phyloP scores from a whole-genome alignment of 1,140 invertebrate species.

The Danaus plexippus region DNA sequence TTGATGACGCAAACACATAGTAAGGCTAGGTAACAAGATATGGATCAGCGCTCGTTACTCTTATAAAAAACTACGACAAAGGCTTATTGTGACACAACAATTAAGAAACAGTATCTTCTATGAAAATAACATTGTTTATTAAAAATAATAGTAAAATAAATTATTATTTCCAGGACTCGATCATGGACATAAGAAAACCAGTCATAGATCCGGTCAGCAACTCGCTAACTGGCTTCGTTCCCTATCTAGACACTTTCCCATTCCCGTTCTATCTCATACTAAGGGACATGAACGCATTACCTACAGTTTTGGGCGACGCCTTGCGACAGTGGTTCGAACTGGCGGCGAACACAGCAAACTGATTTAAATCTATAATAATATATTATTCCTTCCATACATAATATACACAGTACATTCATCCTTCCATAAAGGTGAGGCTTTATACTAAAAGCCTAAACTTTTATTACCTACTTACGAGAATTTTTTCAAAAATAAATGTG shows the following conservation, averaged over 20 bases:
- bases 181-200: slow-evolving; percentile 90
- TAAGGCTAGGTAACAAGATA: no score
- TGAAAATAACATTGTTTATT: no score
- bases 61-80: no score
- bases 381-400: not conserved
- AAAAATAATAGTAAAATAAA: not conserved
- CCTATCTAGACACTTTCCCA: slow-evolving; percentile 95
- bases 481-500: no score
- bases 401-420: not conserved
- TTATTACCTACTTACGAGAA: no score
- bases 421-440: not conserved
- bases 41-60: no score
- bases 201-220: slow-evolving; percentile 78
- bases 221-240: slow-evolving; percentile 65
- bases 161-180: slow-evolving; percentile 81
- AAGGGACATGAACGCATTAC: slow-evolving; percentile 88
- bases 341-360: slow-evolving; percentile 77
- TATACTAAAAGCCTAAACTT: no score
- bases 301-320: slow-evolving; percentile 93
- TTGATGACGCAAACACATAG: no score
- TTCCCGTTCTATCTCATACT: slow-evolving; percentile 99
- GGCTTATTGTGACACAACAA: no score
- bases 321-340: slow-evolving; percentile 99
- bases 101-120: no score
- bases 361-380: slow-evolving; percentile 11